Evolutionary conservation across 2,113 vertebrate genomes (phyloP).

Genomic region (Reinhardtius hippoglossoides): DNA sequence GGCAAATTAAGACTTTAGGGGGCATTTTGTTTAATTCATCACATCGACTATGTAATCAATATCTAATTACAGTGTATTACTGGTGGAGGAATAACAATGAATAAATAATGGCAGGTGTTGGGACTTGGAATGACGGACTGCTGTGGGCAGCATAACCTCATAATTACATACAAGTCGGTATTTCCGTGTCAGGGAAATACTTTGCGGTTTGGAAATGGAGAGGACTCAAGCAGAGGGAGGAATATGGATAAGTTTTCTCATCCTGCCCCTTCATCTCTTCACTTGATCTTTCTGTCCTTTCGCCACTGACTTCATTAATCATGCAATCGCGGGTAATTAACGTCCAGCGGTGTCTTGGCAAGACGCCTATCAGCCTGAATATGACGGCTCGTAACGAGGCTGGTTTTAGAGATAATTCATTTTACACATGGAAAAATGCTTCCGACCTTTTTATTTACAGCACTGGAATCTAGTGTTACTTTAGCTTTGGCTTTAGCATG

Average conservation of each 20-base stretch:
- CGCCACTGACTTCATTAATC: slow-evolving; percentile 66
- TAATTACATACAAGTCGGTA: slow-evolving; percentile 84
- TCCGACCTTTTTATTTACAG: background rate
- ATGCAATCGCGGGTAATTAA: slow-evolving; percentile 69
- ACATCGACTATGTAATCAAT: slow-evolving; percentile 82
- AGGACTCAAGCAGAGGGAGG: slow-evolving; percentile 66
- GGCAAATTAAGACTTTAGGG: slow-evolving; percentile 72
- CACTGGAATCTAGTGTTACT: slow-evolving; percentile 18
- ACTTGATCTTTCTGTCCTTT: slow-evolving; percentile 70
- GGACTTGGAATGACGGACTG: slow-evolving; percentile 74
- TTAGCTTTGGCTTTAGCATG: background rate
- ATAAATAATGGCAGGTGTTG: slow-evolving; percentile 80
- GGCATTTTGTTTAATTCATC: slow-evolving; percentile 83
- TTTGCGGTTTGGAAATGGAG: slow-evolving; percentile 73
- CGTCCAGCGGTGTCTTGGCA: slow-evolving; percentile 53
- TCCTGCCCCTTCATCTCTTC: slow-evolving; percentile 61
- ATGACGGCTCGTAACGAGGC: slow-evolving; percentile 9
- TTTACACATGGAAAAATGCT: background rate
- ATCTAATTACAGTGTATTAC: slow-evolving; percentile 85
- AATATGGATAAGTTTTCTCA: slow-evolving; percentile 61
- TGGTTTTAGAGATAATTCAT: background rate
- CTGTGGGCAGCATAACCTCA: slow-evolving; percentile 77
- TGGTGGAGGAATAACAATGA: slow-evolving; percentile 82
- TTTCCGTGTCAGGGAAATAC: slow-evolving; percentile 83
- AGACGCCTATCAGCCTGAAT: slow-evolving; percentile 32